Base-by-base conservation (phyloP, 1,140 invertebrate species). In the Venustaconcha ellipsiformis region DNA sequence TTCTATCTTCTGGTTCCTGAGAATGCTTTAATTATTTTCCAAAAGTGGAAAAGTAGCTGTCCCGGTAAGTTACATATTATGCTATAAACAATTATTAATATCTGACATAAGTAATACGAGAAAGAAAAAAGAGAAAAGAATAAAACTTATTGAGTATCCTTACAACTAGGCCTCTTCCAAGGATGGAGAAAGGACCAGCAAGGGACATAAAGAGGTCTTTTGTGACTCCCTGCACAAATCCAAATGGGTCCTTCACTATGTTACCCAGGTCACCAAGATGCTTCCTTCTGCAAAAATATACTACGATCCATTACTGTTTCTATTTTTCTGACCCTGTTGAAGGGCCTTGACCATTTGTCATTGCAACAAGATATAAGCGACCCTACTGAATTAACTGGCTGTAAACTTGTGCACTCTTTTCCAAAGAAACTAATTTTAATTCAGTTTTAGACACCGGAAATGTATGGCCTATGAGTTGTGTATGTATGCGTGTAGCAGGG, bases 211-310 rank as follows among this genome's bases (percentile, higher is more conserved):
- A 15, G 57, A 72, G 67, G 58, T 77, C 75, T 68, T 72, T 72
- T 60, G 68, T 23, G 55, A 70, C 69, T 30, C 70, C 75, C 30
- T 77, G 75, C 5, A 77, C 63, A 66, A 72, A 72, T 14, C 75
- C 75, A 57, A 58, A 77, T 17, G 75, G 75, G 57, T 77, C 75
- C 63, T 77, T 77, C 12, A 72, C 75, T 20, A 77, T 65, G 69
- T 77, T 77, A 56, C 75, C 75, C 13, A 77, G 56, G 59, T 71
- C 75, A n/a, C 75, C 75, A 5, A 77, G 70, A 57, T 77, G 75
- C 67, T 69, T 69, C 17, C 67, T 58, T n/a, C 73, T 75, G 55
- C 20, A 75, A 70, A 18, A 65, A n/a, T 14, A 69, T n/a, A 69
- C 14, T 48, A 30, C n/a, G 56, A 69, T 26, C 12, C 1, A 67